phyloP scores from a whole-genome alignment of 1,140 invertebrate species.

The Rhagoletis zephyria region DNA sequence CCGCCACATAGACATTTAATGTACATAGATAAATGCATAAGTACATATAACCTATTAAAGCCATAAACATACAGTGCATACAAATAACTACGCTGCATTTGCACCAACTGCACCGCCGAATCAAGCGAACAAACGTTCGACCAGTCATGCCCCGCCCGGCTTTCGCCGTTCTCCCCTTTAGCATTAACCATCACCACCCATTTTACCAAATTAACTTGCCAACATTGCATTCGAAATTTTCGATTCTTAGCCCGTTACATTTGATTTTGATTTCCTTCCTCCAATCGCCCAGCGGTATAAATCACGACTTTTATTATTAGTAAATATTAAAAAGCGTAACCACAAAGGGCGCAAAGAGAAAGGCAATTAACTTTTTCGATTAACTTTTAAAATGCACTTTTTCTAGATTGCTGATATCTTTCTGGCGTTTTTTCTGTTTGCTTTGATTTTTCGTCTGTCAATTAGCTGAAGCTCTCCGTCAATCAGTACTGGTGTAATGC shows the following conservation, averaged over 20 bases:
- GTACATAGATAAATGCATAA: conserved; percentile 6
- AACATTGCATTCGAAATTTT: conserved; percentile 20
- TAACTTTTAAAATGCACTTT: conserved; percentile 43
- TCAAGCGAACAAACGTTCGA: not conserved
- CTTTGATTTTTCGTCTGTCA: not conserved
- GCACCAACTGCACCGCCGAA: not conserved
- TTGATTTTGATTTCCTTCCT: conserved; percentile 17
- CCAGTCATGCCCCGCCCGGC: not conserved
- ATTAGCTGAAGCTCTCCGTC: not conserved
- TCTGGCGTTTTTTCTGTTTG: not conserved
- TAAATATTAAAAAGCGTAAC: no score
- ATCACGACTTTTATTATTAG: conserved; percentile 48
- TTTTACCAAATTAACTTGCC: conserved; percentile 24
- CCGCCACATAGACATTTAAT: not conserved
- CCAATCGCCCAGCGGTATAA: not conserved
- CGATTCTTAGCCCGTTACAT: not conserved
- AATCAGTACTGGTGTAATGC: not conserved
- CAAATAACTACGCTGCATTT: conserved; percentile 9
- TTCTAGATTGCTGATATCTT: not conserved
- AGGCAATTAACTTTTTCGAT: not conserved
- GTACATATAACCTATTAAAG: not conserved
- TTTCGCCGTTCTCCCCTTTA: not conserved
- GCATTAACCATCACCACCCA: not conserved
- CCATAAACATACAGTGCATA: not conserved
- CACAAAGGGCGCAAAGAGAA: not conserved